phyloP scores from a whole-genome alignment of 2,113 vertebrate genomes.

The Eubucco bourcierii region DNA sequence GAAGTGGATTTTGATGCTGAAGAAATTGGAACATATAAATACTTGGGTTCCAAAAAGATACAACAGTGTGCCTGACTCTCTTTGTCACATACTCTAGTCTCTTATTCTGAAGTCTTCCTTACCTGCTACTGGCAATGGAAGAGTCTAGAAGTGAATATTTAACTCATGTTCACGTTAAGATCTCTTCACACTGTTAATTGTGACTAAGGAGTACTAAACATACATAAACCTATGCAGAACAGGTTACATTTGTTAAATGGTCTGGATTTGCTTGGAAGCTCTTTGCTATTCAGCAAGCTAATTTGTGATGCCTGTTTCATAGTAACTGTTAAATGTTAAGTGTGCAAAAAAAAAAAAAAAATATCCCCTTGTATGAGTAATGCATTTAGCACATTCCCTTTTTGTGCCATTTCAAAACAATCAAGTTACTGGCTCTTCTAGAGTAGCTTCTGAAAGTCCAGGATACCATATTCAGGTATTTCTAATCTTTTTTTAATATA shows the following conservation, averaged over 20 bases:
- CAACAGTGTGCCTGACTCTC: not conserved
- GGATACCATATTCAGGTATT: not conserved
- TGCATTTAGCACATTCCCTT: not conserved
- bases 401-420: constrained; percentile 24
- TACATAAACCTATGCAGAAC: constrained; percentile 1
- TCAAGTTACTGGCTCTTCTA: not conserved
- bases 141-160: not conserved
- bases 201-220: not conserved
- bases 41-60: not conserved
- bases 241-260: not conserved
- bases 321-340: not conserved
- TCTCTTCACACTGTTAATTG: not conserved
- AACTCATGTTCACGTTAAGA: not conserved
- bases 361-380: not conserved
- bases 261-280: not conserved
- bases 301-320: not conserved
- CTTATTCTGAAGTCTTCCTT: not conserved
- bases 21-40: not conserved
- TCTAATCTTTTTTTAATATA: not conserved
- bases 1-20: not conserved
- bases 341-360: not conserved
- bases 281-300: not conserved
- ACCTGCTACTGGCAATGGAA: not conserved
- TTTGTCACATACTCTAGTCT: not conserved
- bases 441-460: not conserved